Evolutionary conservation across 2,797 vertebrate species (phyloP), one percentile per base, ranked within the genome.

Genomic region (Neosilurus mollespiculum): DNA sequence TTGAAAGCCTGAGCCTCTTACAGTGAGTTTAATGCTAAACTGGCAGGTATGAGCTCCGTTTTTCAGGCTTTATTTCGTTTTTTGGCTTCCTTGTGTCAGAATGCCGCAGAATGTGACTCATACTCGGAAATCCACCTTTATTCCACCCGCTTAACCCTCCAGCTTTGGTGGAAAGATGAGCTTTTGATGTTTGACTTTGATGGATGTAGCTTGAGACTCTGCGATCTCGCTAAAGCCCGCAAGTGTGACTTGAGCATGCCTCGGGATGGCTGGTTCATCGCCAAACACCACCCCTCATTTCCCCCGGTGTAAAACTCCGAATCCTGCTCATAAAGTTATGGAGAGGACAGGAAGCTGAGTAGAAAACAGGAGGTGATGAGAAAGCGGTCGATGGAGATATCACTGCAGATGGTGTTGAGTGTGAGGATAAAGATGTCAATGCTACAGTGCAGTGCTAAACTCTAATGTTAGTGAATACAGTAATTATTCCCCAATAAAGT

Each of bases 111-210:
- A 71, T 71, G 75, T 83, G 67, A 79, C 70, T 84, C 77, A 26
- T 76, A 24, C 37, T 67, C 65, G 59, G 65, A 85, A 59, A 85
- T 85, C 80, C 53, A 30, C 67, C 81, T 76, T 77, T 37, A 69
- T 77, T 76, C 69, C 71, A 9, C 72, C 53, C 4, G 65, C 86
- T 76, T 81, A 67, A 49, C 84, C 72, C 66, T 30, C 34, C 62
- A 75, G 67, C 67, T 81, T 20, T 51, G 67, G 71, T 51, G 75
- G 43, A 78, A 61, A 62, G 61, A 78, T n/a, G 76, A 78, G 71
- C 67, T 84, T 89, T n/a, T 81, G 80, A 87, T 84, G 86, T 84
- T 83, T 84, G 88, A 69, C 85, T 85, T 78, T 87, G 86, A 90
- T 70, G 83, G 88, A 85, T 89, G 86, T 83, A 69, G 87, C 72